Percentiles rank a stretch among this genome's conserved stretches.
Evolutionary conservation across 1,140 invertebrate species (phyloP).

Genomic region (Sinella curviseta): DNA sequence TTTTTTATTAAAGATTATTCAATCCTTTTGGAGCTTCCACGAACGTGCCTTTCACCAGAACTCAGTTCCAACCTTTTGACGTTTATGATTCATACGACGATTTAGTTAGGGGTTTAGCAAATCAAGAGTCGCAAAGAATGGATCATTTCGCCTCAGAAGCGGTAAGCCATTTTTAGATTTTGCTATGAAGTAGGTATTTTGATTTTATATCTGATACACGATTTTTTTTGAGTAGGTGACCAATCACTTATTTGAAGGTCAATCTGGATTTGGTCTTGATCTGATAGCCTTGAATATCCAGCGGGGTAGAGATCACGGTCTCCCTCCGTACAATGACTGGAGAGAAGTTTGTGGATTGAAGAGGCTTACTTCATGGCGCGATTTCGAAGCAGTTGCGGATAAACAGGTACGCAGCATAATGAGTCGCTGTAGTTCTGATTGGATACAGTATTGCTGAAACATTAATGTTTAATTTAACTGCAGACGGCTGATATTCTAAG

Average conservation of each 20-base stretch:
- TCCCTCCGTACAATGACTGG: constrained; percentile 69
- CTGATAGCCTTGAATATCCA: constrained; percentile 71
- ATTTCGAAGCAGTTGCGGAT: constrained; percentile 61
- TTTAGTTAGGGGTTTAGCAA: constrained; percentile 60
- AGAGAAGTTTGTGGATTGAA: constrained; percentile 64
- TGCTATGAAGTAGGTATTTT: too few relatives aligned
- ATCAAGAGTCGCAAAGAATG: constrained; percentile 59
- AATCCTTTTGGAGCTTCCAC: constrained; percentile 57
- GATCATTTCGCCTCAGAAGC: constrained; percentile 61
- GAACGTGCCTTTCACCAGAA: constrained; percentile 60
- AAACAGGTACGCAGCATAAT: constrained; percentile 60
- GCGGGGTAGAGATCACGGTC: constrained; percentile 68
- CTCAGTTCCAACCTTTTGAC: constrained; percentile 59
- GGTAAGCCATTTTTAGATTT: constrained; percentile 52
- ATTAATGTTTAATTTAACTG: constrained; percentile 45
- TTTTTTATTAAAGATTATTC: constrained; percentile 52
- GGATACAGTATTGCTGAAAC: neutral
- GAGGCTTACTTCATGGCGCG: constrained; percentile 59
- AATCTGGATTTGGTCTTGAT: constrained; percentile 63
- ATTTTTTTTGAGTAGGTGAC: constrained; percentile 58
- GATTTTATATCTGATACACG: neutral
- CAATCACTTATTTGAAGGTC: constrained; percentile 62
- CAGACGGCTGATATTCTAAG: constrained; percentile 55
- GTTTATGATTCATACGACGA: constrained; percentile 60
- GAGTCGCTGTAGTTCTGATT: constrained; percentile 2